Evolutionary conservation across 2,797 vertebrate species (phyloP).

Genomic region (Masticophis lateralis): DNA sequence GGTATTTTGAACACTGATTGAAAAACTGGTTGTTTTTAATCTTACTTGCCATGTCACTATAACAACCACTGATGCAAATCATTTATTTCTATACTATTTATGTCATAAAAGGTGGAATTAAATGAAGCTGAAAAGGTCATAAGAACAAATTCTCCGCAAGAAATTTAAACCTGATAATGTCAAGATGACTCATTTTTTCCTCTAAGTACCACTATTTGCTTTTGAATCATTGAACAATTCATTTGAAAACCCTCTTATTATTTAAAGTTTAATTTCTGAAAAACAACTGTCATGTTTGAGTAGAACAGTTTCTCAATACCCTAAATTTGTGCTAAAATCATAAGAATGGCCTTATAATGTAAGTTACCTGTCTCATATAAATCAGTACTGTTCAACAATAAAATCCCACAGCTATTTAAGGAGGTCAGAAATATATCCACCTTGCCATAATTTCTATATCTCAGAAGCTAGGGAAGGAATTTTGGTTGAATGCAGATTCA

Average conservation of each 20-base stretch:
- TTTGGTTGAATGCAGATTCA: neutral
- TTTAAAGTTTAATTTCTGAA: slow-evolving; percentile 46
- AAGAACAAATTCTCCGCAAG: slow-evolving; percentile 60
- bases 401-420: neutral
- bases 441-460: neutral
- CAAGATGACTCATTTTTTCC: slow-evolving; percentile 66
- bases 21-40: slow-evolving; percentile 53
- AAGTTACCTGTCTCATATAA: neutral
- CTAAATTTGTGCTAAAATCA: slow-evolving; percentile 9
- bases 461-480: neutral
- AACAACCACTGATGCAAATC: slow-evolving; percentile 68
- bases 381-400: neutral
- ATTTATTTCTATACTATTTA: slow-evolving; percentile 59
- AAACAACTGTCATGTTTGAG: slow-evolving; percentile 42
- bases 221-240: slow-evolving; percentile 54
- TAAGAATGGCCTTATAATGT: neutral
- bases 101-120: slow-evolving; percentile 66
- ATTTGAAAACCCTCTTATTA: slow-evolving; percentile 33
- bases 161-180: slow-evolving; percentile 65
- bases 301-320: neutral
- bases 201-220: slow-evolving; percentile 58
- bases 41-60: slow-evolving; percentile 63
- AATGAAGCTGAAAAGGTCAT: slow-evolving; percentile 70
- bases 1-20: slow-evolving; percentile 44
- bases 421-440: neutral